These are phyloP conservation scores for Ceuthmochares aereus DNA, from an alignment of 2,113 vertebrate genomes.

Conservation along the genomic window DNA sequence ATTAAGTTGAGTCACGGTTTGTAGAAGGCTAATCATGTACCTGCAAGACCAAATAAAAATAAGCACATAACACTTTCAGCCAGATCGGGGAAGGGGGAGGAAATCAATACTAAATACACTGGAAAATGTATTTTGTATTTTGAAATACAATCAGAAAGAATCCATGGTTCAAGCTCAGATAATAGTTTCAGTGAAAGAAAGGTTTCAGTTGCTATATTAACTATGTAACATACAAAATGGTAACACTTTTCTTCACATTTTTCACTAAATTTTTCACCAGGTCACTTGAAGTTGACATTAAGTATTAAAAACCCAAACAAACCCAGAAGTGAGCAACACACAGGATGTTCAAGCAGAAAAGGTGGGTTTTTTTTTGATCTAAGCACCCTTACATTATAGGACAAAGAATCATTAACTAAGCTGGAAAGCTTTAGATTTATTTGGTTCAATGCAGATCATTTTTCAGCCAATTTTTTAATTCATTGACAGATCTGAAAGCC, in stretches of 20 bases:
- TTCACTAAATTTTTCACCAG: background rate
- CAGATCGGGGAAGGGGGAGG: background rate
- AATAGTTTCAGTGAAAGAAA: background rate
- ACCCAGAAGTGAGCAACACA: background rate
- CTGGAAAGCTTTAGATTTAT: background rate
- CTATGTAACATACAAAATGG: background rate
- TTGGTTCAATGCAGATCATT: background rate
- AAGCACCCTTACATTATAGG: background rate
- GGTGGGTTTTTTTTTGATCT: background rate
- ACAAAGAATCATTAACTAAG: background rate
- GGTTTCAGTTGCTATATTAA: background rate
- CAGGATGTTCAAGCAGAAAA: background rate
- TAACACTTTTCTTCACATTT: background rate
- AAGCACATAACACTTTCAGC: slow-evolving; percentile 22
- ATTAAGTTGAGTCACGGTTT: slow-evolving; percentile 11
- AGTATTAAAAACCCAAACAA: background rate
- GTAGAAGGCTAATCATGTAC: slow-evolving; percentile 37
- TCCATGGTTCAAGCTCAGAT: background rate
- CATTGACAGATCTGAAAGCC: background rate
- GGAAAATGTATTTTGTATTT: slow-evolving; percentile 37
- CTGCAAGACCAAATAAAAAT: slow-evolving; percentile 47
- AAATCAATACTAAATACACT: slow-evolving; percentile 60
- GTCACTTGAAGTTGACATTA: background rate
- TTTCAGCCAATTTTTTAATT: background rate
- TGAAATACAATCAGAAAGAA: slow-evolving; percentile 22